Base-by-base conservation (phyloP, 1,140 invertebrate species). In the Drosophila rhopaloa region DNA sequence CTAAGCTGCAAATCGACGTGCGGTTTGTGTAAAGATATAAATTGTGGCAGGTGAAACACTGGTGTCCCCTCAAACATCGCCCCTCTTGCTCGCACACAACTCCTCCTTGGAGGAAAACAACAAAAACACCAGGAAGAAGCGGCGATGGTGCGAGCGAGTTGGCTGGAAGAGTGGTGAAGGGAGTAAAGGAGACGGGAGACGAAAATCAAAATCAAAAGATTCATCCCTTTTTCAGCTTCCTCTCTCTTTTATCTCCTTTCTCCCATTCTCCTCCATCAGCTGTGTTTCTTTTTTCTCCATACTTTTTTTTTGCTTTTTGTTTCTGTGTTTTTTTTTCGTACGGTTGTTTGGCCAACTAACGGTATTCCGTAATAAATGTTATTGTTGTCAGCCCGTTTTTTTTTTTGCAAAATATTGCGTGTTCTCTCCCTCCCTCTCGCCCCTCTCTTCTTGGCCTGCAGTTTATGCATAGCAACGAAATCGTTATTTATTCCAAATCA, bases 141-240 rank as follows among this genome's bases (percentile, higher is more conserved):
- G 48, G 48, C n/a, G 4, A 13, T 13, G 35, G 47, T 24, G 67
- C 43, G 19, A 56, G 27, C 19, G 5, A 66, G 62, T 54, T 19
- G 14, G 27, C 2, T n/a, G 0, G 29, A 10, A 10, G n/a, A 8
- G 8, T 2, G 48, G 50, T 10, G 11, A 50, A 14, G 7, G 48
- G 8, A 32, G n/a, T 3, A 13, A 40, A n/a, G 38, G 65, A 68
- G 38, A 44, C 19, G 11, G 35, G 59, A 41, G 67, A 57, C 19
- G n/a, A 70, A 71, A 83, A 73, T 76, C 75, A 86, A 86, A 86
- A 70, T 66, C 32, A 19, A 66, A 37, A 53, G 61, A 68, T 68
- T 68, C 65, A 68, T 68, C 65, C 65, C 65, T 68, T 68, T 62
- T 53, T 37, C 60, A 13, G 14, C 14, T 19, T n/a, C 11, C 50